Percentiles rank a stretch among this genome's conserved stretches.
Conservation (phyloP, 2,797 vertebrate genomes). For the Prionace glauca region DNA sequence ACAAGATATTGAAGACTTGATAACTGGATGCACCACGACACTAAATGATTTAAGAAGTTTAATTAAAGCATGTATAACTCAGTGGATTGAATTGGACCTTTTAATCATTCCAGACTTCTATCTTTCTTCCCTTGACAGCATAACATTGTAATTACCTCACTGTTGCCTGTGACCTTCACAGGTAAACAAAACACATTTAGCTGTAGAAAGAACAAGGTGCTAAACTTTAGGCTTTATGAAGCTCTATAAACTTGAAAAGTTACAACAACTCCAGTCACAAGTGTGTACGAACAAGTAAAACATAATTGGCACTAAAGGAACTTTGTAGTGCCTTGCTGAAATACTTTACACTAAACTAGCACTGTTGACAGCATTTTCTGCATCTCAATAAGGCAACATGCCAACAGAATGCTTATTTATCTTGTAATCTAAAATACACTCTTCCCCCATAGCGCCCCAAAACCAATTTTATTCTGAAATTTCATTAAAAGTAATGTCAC, state of each 20-base stretch:
- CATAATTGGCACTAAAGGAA: neutral
- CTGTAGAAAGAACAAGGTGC: neutral
- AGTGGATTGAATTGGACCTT: neutral
- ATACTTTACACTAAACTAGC: neutral
- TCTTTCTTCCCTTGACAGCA: neutral
- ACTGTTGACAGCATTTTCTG: neutral
- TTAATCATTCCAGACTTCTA: neutral
- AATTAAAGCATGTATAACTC: neutral
- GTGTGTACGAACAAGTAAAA: neutral
- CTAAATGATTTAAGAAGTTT: neutral
- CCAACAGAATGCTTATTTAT: constrained; percentile 16
- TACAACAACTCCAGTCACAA: neutral
- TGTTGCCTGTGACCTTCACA: neutral
- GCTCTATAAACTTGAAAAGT: neutral
- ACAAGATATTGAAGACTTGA: neutral
- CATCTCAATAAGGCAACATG: neutral
- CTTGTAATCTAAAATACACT: neutral
- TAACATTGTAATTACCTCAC: neutral
- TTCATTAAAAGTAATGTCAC: constrained; percentile 20
- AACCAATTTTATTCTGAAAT: constrained; percentile 26
- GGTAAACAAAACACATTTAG: neutral
- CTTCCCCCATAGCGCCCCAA: neutral
- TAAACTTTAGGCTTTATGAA: neutral
- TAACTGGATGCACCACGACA: neutral
- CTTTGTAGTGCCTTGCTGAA: neutral